phyloP scores from a whole-genome alignment of 2,113 vertebrate genomes.

The Gobius niger region DNA sequence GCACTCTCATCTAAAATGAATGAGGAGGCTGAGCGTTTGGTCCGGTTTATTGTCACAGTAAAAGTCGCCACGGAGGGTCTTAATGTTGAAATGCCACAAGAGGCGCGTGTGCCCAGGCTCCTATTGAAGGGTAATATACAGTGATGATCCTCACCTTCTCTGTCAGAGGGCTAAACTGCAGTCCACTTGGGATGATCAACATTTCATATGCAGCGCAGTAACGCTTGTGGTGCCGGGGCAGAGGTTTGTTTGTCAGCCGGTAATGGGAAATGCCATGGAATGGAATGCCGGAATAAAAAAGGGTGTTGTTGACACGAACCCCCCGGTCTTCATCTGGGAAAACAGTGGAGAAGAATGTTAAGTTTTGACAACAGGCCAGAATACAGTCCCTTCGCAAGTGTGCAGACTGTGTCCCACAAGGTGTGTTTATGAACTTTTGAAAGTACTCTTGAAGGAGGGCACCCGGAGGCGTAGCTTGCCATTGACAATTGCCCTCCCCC shows the following conservation, averaged over 20 bases:
- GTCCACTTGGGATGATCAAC: constrained; percentile 37
- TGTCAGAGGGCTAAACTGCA: constrained; percentile 12
- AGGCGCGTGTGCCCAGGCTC: neutral
- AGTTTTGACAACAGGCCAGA: too few relatives aligned
- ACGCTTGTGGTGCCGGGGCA: constrained; percentile 4
- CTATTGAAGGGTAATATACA: constrained; percentile 18
- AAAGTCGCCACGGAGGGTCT: constrained; percentile 17
- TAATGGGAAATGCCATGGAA: constrained; percentile 34
- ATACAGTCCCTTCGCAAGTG: too few relatives aligned
- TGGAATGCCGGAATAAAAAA: constrained; percentile 4
- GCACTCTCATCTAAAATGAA: constrained; percentile 26
- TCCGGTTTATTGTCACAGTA: constrained; percentile 9
- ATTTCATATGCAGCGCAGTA: constrained; percentile 27
- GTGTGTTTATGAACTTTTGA: too few relatives aligned
- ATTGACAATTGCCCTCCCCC: too few relatives aligned
- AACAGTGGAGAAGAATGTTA: too few relatives aligned
- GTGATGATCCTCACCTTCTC: constrained; percentile 30
- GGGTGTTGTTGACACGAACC: too few relatives aligned
- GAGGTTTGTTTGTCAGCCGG: constrained; percentile 35
- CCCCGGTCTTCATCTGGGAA: too few relatives aligned
- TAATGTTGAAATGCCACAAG: constrained; percentile 17
- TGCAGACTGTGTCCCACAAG: too few relatives aligned
- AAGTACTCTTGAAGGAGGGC: too few relatives aligned
- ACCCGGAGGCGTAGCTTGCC: too few relatives aligned
- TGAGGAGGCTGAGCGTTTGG: constrained; percentile 5